Evolutionary conservation across 2,797 vertebrate species (phyloP).

Genomic region (Dromococcyx pavoninus): DNA sequence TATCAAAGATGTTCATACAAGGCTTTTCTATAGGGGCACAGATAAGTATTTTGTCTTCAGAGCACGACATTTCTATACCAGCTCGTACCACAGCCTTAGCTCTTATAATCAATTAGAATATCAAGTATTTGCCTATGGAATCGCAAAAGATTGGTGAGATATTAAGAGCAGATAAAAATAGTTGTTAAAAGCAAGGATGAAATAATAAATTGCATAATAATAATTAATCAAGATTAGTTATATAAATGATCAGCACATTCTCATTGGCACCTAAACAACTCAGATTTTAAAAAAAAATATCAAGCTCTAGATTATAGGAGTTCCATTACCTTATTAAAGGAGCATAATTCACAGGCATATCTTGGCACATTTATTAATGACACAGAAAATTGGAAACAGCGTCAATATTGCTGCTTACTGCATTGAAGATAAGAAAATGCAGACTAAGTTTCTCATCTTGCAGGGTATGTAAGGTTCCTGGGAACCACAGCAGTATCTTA

Average conservation of each 20-base stretch:
- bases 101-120: background rate
- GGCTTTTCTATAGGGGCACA: background rate
- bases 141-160: background rate
- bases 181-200: background rate
- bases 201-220: background rate
- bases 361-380: conserved; percentile 59
- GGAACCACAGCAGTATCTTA: too few relatives aligned
- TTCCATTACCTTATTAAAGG: conserved; percentile 46
- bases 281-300: background rate
- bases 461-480: background rate
- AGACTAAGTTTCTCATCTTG: background rate
- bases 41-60: background rate
- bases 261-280: background rate
- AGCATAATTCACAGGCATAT: background rate
- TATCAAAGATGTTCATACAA: background rate
- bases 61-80: background rate
- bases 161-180: background rate
- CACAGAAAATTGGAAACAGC: conserved; percentile 16
- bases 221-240: background rate
- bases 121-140: background rate
- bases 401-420: conserved; percentile 16
- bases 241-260: conserved; percentile 2
- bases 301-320: background rate
- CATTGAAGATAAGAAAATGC: conserved; percentile 13
- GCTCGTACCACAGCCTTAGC: background rate